A percentile compares a stretch with the other conserved stretches of the same genome.
phyloP scores from a whole-genome alignment of 1,140 invertebrate species.

The Luehdorfia chinensis region DNA sequence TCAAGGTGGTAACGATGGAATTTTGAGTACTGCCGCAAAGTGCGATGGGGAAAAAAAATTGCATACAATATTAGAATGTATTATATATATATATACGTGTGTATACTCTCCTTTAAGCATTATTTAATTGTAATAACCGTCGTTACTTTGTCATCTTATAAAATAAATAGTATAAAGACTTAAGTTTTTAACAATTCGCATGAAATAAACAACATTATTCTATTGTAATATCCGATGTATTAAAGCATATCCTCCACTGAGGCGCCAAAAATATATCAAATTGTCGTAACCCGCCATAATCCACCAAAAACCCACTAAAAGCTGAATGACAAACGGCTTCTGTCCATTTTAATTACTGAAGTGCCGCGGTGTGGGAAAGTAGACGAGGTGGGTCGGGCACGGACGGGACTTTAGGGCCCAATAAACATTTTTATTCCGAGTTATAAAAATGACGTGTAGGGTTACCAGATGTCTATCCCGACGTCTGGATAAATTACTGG shows the following conservation, averaged over 20 bases:
- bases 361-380: background rate
- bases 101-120: no score
- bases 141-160: no score
- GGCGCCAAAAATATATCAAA: slow-evolving; percentile 5
- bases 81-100: no score
- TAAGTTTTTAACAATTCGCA: no score
- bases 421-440: slow-evolving; percentile 36
- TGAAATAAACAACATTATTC: no score
- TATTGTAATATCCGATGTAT: background rate
- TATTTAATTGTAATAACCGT: no score
- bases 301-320: slow-evolving; percentile 10
- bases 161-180: no score
- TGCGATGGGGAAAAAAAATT: no score
- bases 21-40: no score
- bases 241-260: background rate
- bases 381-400: background rate
- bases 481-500: no score
- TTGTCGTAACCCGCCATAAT: background rate
- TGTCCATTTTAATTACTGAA: slow-evolving; percentile 16
- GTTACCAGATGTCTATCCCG: background rate
- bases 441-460: slow-evolving; percentile 18
- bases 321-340: slow-evolving; percentile 2
- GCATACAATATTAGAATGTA: no score
- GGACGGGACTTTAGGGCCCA: slow-evolving; percentile 19
- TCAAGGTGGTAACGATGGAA: no score